Conservation (phyloP, 2,888 invertebrate genomes). For the Tetragonisca angustula region DNA sequence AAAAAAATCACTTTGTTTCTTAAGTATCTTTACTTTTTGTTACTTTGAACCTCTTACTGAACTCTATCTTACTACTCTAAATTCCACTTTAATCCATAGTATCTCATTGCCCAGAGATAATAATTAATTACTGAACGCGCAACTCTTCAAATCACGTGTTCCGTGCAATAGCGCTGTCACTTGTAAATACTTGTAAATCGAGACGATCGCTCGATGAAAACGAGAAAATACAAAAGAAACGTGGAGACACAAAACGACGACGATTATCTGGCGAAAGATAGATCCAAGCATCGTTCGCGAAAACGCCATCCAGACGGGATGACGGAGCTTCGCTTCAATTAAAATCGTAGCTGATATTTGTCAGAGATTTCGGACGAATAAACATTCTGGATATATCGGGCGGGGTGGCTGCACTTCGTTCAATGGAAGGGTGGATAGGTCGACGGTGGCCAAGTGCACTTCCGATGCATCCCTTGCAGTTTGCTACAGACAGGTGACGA, state of each 20-base stretch:
- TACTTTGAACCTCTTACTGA: no score
- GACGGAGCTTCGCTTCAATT: background rate
- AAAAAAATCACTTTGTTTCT: no score
- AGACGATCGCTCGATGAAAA: no score
- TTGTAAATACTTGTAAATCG: no score
- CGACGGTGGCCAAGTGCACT: conserved; percentile 72
- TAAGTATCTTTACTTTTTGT: no score
- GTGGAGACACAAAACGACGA: background rate
- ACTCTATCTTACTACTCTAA: no score
- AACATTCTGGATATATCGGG: conserved; percentile 46
- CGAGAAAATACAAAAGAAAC: no score
- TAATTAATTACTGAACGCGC: background rate
- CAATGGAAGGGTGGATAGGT: conserved; percentile 69
- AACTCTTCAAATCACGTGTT: no score
- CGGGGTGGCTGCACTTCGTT: conserved; percentile 65
- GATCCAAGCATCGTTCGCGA: background rate
- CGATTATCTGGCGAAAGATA: background rate
- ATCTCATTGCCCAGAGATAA: conserved; percentile 3
- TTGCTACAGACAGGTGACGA: conserved; percentile 68
- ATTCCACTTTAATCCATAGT: no score
- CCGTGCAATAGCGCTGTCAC: no score
- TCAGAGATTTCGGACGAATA: conserved; percentile 40
- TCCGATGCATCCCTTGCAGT: conserved; percentile 70
- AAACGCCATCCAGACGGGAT: background rate
- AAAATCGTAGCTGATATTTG: conserved; percentile 34